Evolutionary conservation across 2,888 invertebrate species (phyloP).

Genomic region (Metallyticus violacea): DNA sequence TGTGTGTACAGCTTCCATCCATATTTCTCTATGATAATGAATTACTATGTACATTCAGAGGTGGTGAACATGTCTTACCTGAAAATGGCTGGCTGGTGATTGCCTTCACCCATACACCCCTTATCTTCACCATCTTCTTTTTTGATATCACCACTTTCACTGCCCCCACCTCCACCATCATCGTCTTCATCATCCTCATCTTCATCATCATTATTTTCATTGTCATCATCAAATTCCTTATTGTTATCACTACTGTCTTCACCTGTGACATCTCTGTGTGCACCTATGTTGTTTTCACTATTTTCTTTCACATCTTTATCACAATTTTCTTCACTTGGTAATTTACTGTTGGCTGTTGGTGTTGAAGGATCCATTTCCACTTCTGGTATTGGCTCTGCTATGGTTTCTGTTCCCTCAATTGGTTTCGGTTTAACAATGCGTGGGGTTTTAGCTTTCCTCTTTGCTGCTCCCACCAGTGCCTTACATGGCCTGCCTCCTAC

Average conservation of each 20-base stretch:
- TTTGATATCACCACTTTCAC: background rate
- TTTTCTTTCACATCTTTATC: background rate
- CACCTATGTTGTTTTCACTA: background rate
- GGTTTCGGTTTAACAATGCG: conserved; percentile 25
- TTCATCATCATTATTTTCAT: background rate
- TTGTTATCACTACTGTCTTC: background rate
- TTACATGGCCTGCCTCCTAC: conserved; percentile 22
- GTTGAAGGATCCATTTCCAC: background rate
- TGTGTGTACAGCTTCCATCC: no score
- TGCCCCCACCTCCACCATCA: background rate
- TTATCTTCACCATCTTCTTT: conserved; percentile 1
- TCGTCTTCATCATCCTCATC: conserved; percentile 8
- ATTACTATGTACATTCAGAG: no score
- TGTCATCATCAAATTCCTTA: conserved; percentile 3
- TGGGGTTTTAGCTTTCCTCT: conserved; percentile 29
- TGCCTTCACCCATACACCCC: background rate
- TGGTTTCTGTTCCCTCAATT: background rate
- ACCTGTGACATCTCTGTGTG: background rate
- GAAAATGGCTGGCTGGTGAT: conserved; percentile 21
- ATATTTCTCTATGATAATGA: no score
- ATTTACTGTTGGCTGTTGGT: background rate
- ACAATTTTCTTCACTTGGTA: background rate
- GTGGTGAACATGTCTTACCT: no score
- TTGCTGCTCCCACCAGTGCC: conserved; percentile 30
- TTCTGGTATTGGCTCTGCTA: background rate